Conservation (phyloP, 2,888 invertebrate genomes). For the Drosophila barbarae region DNA sequence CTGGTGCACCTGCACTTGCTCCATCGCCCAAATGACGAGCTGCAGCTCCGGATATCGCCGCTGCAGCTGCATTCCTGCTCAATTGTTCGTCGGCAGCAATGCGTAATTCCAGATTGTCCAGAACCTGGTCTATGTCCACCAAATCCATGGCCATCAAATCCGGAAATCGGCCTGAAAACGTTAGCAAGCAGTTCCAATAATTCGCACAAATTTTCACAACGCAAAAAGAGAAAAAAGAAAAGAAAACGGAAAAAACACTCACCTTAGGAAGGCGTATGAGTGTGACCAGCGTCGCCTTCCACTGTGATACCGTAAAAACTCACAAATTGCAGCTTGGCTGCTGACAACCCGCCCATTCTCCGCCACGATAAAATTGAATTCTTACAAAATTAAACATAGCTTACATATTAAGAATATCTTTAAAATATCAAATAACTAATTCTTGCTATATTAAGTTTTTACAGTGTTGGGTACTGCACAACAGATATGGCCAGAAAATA, state of each 20-base stretch:
- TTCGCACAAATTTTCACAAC: conserved; percentile 23
- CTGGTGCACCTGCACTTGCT: conserved; percentile 48
- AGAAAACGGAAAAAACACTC: conserved; percentile 1
- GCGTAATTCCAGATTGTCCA: conserved; percentile 90
- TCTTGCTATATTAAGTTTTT: too few species aligned
- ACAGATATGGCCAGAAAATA: too few species aligned
- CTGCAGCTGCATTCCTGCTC: conserved; percentile 47
- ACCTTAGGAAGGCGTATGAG: too few species aligned
- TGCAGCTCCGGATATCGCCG: conserved; percentile 12
- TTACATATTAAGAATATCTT: too few species aligned
- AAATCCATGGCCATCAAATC: conserved; percentile 75
- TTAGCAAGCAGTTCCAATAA: background rate
- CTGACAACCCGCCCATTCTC: too few species aligned
- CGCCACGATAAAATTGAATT: too few species aligned
- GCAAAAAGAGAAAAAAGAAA: conserved; percentile 24
- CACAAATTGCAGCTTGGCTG: too few species aligned
- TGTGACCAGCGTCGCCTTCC: too few species aligned
- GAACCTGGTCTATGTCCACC: conserved; percentile 90
- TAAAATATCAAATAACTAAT: too few species aligned
- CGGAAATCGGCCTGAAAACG: conserved; percentile 1
- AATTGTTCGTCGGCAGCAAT: conserved; percentile 80
- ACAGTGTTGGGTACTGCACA: too few species aligned
- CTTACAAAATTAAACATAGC: too few species aligned
- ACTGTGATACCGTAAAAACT: too few species aligned
- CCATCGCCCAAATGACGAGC: conserved; percentile 59